A percentile compares a stretch with the other conserved stretches of the same genome.
Conservation (phyloP, 2,797 vertebrate species). For the Clarias laeviceps region DNA sequence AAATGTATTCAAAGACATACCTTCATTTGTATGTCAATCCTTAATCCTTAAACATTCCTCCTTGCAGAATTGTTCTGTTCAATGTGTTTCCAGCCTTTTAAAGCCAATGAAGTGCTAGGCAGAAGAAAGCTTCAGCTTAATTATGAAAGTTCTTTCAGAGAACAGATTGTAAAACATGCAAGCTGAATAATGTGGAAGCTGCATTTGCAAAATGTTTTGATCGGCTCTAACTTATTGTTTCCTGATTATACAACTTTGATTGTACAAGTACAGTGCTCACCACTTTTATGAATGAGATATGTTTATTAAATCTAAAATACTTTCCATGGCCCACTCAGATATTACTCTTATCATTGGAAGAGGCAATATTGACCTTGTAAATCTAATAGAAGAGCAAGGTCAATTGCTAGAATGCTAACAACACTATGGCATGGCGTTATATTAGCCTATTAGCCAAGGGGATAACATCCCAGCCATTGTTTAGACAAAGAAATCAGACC, state of each 20-base stretch:
- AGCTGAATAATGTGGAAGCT: not conserved
- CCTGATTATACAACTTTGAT: not conserved
- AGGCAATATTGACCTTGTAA: not conserved
- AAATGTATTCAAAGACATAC: conserved; percentile 2
- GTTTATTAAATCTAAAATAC: not conserved
- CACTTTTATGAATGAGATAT: not conserved
- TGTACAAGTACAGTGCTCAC: not conserved
- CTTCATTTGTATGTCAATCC: not conserved
- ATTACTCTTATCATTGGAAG: not conserved
- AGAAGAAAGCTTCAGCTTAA: not conserved
- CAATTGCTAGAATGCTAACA: not conserved
- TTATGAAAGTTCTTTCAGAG: not conserved
- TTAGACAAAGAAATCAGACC: not conserved
- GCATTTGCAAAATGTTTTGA: not conserved
- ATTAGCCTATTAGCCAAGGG: not conserved
- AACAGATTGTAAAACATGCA: not conserved
- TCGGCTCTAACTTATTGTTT: not conserved
- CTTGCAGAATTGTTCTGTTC: not conserved
- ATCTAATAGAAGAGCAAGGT: not conserved
- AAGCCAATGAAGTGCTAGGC: not conserved
- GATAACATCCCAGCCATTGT: not conserved
- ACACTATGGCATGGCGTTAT: not conserved
- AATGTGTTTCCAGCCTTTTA: not conserved
- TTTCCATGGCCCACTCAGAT: not conserved
- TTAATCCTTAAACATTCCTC: not conserved